Conservation (phyloP, 2,797 vertebrate genomes). For the Mormyrops attenuatus region DNA sequence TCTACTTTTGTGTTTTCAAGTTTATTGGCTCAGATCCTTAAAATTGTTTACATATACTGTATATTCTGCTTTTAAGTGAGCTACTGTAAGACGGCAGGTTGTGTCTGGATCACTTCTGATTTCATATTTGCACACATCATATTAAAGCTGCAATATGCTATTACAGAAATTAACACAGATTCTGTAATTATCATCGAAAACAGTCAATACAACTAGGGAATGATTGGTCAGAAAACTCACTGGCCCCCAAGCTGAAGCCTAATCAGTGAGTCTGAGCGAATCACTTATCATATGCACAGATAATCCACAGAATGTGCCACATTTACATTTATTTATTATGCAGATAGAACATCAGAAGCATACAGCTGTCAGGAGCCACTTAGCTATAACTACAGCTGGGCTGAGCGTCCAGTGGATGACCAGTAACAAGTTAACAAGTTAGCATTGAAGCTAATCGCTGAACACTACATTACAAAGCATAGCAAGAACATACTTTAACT, state of each 20-base stretch:
- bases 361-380: neutral
- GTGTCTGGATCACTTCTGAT: neutral
- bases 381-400: neutral
- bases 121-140: neutral
- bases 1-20: neutral
- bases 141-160: neutral
- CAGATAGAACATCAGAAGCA: neutral
- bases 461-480: neutral
- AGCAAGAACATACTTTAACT: neutral
- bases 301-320: neutral
- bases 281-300: neutral
- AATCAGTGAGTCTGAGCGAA: neutral
- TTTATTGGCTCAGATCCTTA: neutral
- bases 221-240: neutral
- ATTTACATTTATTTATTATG: neutral
- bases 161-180: neutral
- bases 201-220: neutral
- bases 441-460: neutral
- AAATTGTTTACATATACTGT: neutral
- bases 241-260: neutral
- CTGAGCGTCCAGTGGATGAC: neutral
- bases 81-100: neutral
- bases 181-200: neutral
- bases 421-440: neutral
- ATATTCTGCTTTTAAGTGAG: neutral